These are phyloP conservation scores for Rutpela maculata DNA, from an alignment of 2,888 invertebrate species.

Conservation along the genomic window DNA sequence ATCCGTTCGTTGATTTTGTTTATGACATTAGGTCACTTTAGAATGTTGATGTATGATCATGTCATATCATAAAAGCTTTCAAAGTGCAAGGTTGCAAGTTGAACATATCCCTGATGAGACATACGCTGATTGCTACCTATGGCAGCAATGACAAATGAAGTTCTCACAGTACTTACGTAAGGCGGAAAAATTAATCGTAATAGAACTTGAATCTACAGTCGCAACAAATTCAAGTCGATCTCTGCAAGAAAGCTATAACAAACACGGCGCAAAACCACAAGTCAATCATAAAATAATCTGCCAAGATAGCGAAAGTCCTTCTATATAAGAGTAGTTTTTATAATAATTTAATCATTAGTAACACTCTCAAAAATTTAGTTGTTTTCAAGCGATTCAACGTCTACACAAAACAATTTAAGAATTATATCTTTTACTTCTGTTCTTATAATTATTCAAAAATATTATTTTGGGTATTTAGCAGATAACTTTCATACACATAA, in stretches of 20 bases:
- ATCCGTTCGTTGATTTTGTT: slow-evolving; percentile 10
- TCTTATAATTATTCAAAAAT: too few species aligned
- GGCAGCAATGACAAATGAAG: not conserved
- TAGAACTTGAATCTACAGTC: not conserved
- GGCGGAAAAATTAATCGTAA: not conserved
- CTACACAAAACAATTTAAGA: not conserved
- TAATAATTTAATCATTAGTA: not conserved
- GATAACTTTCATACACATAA: too few species aligned
- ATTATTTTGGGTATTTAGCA: too few species aligned
- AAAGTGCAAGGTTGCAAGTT: not conserved
- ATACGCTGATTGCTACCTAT: not conserved
- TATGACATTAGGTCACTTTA: slow-evolving; percentile 1
- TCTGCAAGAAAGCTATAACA: too few species aligned
- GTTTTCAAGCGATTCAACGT: not conserved
- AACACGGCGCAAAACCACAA: too few species aligned
- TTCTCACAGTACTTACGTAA: not conserved
- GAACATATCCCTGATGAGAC: not conserved
- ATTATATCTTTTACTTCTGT: too few species aligned
- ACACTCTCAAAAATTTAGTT: not conserved
- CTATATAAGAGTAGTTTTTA: not conserved
- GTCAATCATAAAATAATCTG: too few species aligned
- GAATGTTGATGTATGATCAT: not conserved
- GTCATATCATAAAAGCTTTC: not conserved
- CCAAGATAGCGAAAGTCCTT: not conserved
- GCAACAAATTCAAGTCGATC: not conserved